These are phyloP conservation scores for Cydia splendana DNA, from an alignment of 1,140 invertebrate species.

Conservation along the genomic window DNA sequence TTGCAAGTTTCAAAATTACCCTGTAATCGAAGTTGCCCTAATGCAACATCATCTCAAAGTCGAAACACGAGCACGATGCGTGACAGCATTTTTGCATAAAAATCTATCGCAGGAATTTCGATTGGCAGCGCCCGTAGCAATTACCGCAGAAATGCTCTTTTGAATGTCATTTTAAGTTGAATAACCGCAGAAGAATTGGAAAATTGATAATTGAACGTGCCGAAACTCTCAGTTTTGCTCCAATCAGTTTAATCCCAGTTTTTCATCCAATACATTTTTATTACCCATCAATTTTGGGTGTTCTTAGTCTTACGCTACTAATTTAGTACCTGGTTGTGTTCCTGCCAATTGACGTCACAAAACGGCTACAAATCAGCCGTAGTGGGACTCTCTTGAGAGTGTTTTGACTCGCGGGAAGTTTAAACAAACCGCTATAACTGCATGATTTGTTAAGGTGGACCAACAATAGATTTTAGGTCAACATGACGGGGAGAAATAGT, in stretches of 20 bases:
- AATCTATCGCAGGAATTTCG: no score
- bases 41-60: no score
- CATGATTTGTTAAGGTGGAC: slow-evolving; percentile 27
- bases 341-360: slow-evolving; percentile 64
- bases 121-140: no score
- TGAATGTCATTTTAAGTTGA: neutral
- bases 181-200: neutral
- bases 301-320: slow-evolving; percentile 17
- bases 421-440: slow-evolving; percentile 17
- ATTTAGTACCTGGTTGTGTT: slow-evolving; percentile 46
- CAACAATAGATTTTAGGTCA: slow-evolving; percentile 29
- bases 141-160: neutral
- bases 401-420: slow-evolving; percentile 40
- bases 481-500: neutral
- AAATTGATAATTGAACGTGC: neutral
- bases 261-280: neutral
- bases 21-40: no score
- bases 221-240: neutral
- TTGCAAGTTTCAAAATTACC: no score
- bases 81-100: no score
- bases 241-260: neutral
- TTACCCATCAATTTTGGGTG: slow-evolving; percentile 17
- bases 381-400: slow-evolving; percentile 37
- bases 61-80: no score
- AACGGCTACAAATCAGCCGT: slow-evolving; percentile 49